A percentile compares a stretch with the other conserved stretches of the same genome.
phyloP scores from a whole-genome alignment of 2,888 invertebrate genomes.

The Neuroscelio doddi region DNA sequence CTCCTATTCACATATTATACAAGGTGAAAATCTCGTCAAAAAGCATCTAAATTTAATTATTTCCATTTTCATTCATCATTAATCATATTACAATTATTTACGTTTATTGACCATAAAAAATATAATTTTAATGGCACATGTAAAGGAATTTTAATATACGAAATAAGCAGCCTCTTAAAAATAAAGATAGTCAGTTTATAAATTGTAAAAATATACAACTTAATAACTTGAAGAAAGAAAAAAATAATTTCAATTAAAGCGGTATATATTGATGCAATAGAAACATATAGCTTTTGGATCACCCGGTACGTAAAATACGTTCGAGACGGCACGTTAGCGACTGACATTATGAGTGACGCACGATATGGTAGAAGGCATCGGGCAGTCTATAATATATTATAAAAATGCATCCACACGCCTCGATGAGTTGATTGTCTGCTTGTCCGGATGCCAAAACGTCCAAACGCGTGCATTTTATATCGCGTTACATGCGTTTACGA shows the following conservation, averaged over 20 bases:
- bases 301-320: conserved; percentile 70
- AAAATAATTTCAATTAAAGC: too few relatives aligned
- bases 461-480: conserved; percentile 71
- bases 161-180: too few relatives aligned
- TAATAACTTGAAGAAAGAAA: too few relatives aligned
- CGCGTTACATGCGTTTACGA: conserved; percentile 66
- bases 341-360: conserved; percentile 69
- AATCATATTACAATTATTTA: too few relatives aligned
- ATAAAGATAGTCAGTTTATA: too few relatives aligned
- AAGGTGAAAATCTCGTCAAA: too few relatives aligned
- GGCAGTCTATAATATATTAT: conserved; percentile 72
- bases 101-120: too few relatives aligned
- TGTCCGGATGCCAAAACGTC: conserved; percentile 72
- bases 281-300: conserved; percentile 52
- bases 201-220: too few relatives aligned
- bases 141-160: too few relatives aligned
- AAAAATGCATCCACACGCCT: conserved; percentile 72
- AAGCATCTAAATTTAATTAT: too few relatives aligned
- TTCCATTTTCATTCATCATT: too few relatives aligned
- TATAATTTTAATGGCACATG: too few relatives aligned
- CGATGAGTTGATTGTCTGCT: conserved; percentile 73
- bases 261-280: conserved; percentile 30
- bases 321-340: conserved; percentile 71
- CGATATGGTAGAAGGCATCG: conserved; percentile 68
- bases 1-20: background rate